phyloP scores from a whole-genome alignment of 2,113 vertebrate species.

The Lathamus discolor region DNA sequence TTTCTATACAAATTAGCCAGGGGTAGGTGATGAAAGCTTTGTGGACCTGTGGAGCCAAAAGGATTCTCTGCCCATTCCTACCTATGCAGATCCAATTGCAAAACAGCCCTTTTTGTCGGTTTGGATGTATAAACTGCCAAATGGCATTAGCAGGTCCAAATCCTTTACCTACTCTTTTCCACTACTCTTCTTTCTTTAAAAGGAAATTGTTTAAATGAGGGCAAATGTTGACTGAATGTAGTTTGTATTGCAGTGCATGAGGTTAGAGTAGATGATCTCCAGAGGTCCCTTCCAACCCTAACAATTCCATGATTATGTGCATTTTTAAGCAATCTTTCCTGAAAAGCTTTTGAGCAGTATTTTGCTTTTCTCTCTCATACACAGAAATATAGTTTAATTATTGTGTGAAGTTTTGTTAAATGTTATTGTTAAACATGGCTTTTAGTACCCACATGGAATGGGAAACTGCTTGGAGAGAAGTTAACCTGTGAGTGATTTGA shows the following conservation, averaged over 20 bases:
- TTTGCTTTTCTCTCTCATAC: conserved; percentile 4
- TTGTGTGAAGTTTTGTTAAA: not conserved
- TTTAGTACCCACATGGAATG: not conserved
- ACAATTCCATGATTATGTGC: not conserved
- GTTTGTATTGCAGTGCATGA: not conserved
- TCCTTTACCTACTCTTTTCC: not conserved
- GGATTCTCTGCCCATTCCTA: not conserved
- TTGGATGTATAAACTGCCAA: not conserved
- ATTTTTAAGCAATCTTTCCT: conserved; percentile 4
- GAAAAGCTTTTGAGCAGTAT: not conserved
- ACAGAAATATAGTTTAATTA: not conserved
- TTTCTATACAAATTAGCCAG: not conserved
- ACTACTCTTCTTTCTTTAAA: not conserved
- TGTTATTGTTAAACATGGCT: not conserved
- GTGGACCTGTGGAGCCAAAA: not conserved
- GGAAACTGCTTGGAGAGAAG: not conserved
- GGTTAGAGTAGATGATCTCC: not conserved
- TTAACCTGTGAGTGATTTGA: not conserved
- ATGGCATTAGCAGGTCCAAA: not conserved
- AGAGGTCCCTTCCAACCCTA: not conserved
- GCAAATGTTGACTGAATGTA: not conserved
- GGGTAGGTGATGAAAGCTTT: not conserved
- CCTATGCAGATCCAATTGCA: not conserved
- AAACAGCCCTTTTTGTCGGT: not conserved
- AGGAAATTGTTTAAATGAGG: not conserved